phyloP scores from a whole-genome alignment of 2,113 vertebrate genomes.

The Seriola rivoliana region DNA sequence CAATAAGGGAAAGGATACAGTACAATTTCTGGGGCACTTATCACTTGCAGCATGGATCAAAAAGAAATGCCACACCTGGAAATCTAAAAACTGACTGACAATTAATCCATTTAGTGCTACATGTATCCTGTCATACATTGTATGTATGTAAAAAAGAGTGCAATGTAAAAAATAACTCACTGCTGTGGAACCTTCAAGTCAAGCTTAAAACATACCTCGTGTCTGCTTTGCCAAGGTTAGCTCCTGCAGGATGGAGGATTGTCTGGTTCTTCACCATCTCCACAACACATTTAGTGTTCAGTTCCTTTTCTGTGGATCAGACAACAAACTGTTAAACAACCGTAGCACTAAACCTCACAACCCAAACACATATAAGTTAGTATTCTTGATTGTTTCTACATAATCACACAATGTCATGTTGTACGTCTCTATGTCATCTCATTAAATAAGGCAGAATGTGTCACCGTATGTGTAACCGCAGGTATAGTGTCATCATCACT shows the following conservation, averaged over 20 bases:
- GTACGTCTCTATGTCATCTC: neutral
- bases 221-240: conserved; percentile 83
- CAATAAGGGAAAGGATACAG: neutral
- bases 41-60: neutral
- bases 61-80: conserved; percentile 22
- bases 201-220: conserved; percentile 74
- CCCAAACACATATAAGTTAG: neutral
- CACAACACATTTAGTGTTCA: conserved; percentile 98
- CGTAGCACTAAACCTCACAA: neutral
- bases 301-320: conserved; percentile 90
- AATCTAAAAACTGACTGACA: neutral
- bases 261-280: conserved; percentile 96
- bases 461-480: neutral
- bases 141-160: too few species aligned
- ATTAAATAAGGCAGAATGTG: neutral
- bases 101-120: too few species aligned
- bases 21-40: neutral
- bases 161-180: neutral
- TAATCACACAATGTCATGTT: neutral
- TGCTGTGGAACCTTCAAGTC: neutral
- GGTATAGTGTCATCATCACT: neutral
- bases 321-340: conserved; percentile 30
- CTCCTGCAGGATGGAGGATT: conserved; percentile 87
- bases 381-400: neutral
- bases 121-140: too few species aligned